Conservation (phyloP, 2,113 vertebrate species). For the Bujurquina vittata region DNA sequence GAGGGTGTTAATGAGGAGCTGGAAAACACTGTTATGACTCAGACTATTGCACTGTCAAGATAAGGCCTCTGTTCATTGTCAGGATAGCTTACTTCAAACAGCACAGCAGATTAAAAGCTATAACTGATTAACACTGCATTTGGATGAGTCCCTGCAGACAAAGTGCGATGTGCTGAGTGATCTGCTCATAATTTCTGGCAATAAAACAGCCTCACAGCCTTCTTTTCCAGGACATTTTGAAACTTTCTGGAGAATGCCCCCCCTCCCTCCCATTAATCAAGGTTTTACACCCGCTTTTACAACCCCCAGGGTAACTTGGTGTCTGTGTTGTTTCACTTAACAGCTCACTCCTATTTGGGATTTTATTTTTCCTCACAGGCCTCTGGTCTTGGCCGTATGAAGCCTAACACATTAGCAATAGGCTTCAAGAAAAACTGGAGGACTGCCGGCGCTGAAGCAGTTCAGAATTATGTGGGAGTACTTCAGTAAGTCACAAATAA, state of each 20-base stretch:
- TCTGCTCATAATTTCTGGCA: constrained; percentile 33
- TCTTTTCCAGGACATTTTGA: not conserved
- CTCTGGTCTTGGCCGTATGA: constrained; percentile 93
- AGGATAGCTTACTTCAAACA: constrained; percentile 68
- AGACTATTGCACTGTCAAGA: constrained; percentile 53
- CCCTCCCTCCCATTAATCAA: constrained; percentile 4
- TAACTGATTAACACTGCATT: constrained; percentile 72
- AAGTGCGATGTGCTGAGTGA: constrained; percentile 42
- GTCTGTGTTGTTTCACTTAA: constrained; percentile 2
- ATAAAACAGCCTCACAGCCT: constrained; percentile 37
- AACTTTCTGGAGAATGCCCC: constrained; percentile 7
- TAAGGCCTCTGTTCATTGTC: constrained; percentile 62
- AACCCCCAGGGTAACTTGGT: not conserved
- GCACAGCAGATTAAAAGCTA: constrained; percentile 59
- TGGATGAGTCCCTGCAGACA: constrained; percentile 37
- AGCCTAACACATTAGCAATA: constrained; percentile 92
- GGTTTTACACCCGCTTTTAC: constrained; percentile 24
- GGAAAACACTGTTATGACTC: constrained; percentile 52
- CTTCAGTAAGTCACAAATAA: constrained; percentile 89
- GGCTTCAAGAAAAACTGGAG: constrained; percentile 96
- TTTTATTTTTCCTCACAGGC: constrained; percentile 76
- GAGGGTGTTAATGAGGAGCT: constrained; percentile 51
- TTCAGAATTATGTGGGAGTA: constrained; percentile 91
- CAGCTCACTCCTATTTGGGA: not conserved
- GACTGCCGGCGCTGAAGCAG: constrained; percentile 72